phyloP scores from a whole-genome alignment of 2,113 vertebrate genomes.

The Neomonachus schauinslandi region DNA sequence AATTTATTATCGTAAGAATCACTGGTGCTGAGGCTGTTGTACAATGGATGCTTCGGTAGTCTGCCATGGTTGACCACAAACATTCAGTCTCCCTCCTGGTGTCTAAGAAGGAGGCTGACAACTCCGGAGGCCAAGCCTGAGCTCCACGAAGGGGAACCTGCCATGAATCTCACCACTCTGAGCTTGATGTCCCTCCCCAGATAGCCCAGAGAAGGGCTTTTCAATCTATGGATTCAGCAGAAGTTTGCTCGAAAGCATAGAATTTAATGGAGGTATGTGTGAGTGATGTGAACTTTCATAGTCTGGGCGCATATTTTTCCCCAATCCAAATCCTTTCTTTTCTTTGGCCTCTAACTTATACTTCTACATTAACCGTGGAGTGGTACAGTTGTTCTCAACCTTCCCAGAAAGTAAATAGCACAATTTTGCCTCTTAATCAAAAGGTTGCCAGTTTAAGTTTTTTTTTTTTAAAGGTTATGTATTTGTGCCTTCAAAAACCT shows the following conservation, averaged over 20 bases:
- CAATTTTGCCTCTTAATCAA: slow-evolving; percentile 1
- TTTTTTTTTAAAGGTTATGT: neutral
- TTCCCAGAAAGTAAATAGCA: slow-evolving; percentile 22
- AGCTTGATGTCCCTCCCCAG: neutral
- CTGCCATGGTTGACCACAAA: neutral
- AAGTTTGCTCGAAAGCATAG: neutral
- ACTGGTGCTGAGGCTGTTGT: slow-evolving; percentile 1
- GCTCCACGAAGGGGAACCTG: neutral
- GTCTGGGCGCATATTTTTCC: neutral
- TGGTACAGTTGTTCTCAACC: neutral
- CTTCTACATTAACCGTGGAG: slow-evolving; percentile 5
- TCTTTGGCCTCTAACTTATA: neutral
- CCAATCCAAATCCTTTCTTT: slow-evolving; percentile 38
- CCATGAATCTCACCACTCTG: neutral
- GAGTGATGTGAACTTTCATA: neutral
- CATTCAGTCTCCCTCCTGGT: slow-evolving; percentile 4
- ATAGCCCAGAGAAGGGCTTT: neutral
- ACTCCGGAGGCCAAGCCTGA: neutral
- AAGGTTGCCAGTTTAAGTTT: neutral
- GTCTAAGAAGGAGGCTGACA: slow-evolving; percentile 34
- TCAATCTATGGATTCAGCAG: neutral
- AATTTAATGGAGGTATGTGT: neutral
- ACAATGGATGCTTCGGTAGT: neutral
- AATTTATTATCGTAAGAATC: slow-evolving; percentile 48
- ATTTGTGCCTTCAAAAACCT: slow-evolving; percentile 39